These are phyloP conservation scores for Gopherus evgoodei DNA, from an alignment of 2,113 vertebrate species.

Conservation along the genomic window DNA sequence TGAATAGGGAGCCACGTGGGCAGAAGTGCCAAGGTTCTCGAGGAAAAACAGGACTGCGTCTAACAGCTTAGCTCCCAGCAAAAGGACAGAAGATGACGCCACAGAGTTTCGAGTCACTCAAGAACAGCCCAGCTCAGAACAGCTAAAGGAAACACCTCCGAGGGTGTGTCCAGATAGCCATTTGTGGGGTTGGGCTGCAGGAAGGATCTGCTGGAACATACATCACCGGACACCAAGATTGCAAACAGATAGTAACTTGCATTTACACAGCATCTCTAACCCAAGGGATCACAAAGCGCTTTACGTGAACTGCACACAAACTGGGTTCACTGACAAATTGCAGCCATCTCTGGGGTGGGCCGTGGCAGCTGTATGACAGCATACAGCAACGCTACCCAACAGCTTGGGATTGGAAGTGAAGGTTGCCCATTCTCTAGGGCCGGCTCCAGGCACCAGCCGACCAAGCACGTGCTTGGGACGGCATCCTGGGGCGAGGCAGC, in stretches of 20 bases:
- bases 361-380: not conserved
- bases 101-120: not conserved
- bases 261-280: not conserved
- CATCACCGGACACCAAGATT: not conserved
- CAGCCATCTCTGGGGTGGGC: not conserved
- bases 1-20: not conserved
- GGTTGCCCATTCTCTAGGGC: not conserved
- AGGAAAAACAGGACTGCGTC: not conserved
- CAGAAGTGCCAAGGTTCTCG: not conserved
- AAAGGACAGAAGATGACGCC: not conserved
- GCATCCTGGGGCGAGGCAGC: no score
- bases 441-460: no score
- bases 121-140: not conserved
- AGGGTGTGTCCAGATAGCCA: not conserved
- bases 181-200: not conserved
- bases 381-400: not conserved
- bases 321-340: not conserved
- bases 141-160: not conserved
- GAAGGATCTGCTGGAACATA: not conserved
- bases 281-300: not conserved
- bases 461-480: no score
- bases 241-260: not conserved
- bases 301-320: not conserved
- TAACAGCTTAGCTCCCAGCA: not conserved
- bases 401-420: not conserved